Evolutionary conservation across 2,113 vertebrate species (phyloP).

Genomic region (Megaptera novaeangliae): DNA sequence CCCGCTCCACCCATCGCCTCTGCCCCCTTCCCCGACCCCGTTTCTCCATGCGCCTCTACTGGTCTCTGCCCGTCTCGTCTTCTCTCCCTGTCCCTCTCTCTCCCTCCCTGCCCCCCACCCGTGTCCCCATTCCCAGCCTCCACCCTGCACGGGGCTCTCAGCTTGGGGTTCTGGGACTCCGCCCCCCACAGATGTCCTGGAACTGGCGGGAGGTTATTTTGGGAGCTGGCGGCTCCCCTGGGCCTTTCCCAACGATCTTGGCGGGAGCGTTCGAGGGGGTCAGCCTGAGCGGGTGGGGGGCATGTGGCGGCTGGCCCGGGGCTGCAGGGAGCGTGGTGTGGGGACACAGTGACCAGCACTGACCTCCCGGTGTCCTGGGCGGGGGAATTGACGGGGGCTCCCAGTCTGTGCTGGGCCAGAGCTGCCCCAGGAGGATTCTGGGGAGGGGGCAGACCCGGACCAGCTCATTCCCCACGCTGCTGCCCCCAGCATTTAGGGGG

Average conservation of each 20-base stretch:
- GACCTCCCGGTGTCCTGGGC: background rate
- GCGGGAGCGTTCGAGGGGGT: background rate
- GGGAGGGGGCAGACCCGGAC: background rate
- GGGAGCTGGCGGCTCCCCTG: constrained; percentile 41
- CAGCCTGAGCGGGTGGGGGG: background rate
- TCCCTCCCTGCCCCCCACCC: rapidly evolving
- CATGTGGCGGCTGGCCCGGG: background rate
- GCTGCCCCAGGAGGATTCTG: rapidly evolving
- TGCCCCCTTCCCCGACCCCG: background rate
- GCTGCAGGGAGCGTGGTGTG: background rate
- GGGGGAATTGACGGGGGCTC: background rate
- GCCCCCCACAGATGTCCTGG: constrained; percentile 40
- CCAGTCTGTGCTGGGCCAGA: background rate
- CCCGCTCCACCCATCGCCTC: rapidly evolving
- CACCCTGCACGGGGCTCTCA: background rate
- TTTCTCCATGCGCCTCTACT: background rate
- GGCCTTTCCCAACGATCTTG: constrained; percentile 47
- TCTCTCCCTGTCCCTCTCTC: background rate
- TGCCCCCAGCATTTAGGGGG: background rate
- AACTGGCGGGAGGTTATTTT: background rate
- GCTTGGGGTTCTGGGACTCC: background rate
- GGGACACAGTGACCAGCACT: background rate
- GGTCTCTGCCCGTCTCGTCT: background rate
- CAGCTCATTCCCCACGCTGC: rapidly evolving
- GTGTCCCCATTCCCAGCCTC: background rate